Evolutionary conservation across 2,797 vertebrate genomes (phyloP), one percentile per base, ranked within the genome.

Genomic region (Prunella strophiata): DNA sequence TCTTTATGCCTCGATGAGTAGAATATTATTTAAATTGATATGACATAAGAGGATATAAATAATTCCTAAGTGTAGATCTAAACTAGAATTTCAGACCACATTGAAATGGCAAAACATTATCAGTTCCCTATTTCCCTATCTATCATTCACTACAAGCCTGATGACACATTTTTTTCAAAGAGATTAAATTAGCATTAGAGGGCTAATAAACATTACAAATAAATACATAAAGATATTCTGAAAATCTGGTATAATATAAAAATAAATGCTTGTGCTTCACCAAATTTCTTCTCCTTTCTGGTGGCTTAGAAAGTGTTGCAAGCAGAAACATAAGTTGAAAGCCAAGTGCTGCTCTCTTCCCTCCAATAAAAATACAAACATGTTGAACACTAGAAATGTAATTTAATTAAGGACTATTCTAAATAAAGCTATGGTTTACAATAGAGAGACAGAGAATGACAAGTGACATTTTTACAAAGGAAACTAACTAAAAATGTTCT

Each of bases 11-110:
- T 96, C 78, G 0, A 94, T 94, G 95, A 97, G 75, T 97, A 77
- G 94, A 88, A 97, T 97, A 97, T 98, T 98, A 98, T 98, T 98
- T 98, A 98, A 98, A 98, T 97, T 97, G 95, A 98, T 98, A 97
- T 97, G 96, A 96, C 97, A 98, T 98, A 97, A 97, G 94, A 97
- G 96, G 94, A 97, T 98, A 98, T 98, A 98, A 98, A 98, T 98
- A 98, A 97, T 98, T 98, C 95, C 94, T 98, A 97, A 97, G 96
- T 98, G 97, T 97, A 97, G 97, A 94, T 97, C 97, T 97, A 98
- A 97, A 97, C 97, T 96, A 92, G 93, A 98, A 97, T 97, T 97
- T 98, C 95, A 96, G 94, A 91, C 91, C 92, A 88, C 96, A 97
- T 92, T 97, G 93, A 98, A 98, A 97, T 95, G 93, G 95, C 95